Evolutionary conservation across 2,797 vertebrate genomes (phyloP), one percentile per base, ranked within the genome.

Genomic region (Chelon auratus): DNA sequence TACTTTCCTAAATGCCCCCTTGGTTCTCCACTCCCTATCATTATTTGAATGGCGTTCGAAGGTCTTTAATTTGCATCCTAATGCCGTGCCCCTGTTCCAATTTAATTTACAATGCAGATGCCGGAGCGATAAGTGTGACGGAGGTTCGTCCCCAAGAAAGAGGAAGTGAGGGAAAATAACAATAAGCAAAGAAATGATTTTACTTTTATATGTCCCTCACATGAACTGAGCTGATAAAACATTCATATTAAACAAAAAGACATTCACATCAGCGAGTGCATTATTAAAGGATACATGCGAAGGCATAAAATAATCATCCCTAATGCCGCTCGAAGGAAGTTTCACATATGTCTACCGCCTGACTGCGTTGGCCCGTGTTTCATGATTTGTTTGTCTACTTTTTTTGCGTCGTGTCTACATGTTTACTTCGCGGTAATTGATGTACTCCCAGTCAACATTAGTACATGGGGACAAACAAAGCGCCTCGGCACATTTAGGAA

Each of bases 1-100:
- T 89, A 89, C 83, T 89, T 85, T 75, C 68, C 85, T 80, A 54
- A 90, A 87, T 68, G 76, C 78, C 80, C 82, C 70, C 72, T 86
- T 83, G 81, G 71, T 86, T 90, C 80, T 73, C 69, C 54, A 6
- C 85, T 82, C 74, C 73, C 80, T 59, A 62, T 85, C 85, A 83
- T 91, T 88, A 93, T 89, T 89, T 80, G 73, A 91, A 89, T 73
- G 84, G 64, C 78, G 91, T 89, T 78, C 81, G 82, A 85, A 86
- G 87, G 85, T 91, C 90, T 92, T 92, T 93, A 89, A 93, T 94
- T 94, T 94, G 90, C 93, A 92, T 93, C 84, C 85, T 78, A 87
- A 92, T 90, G 92, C 85, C 56, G 50, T 78, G 78, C 83, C 89
- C 90, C 91, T 91, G 88, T 93, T 91, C 30, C 89, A 82, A 80